These are phyloP conservation scores for Tangara arthus DNA, from an alignment of 2,797 vertebrate species.

Conservation along the genomic window DNA sequence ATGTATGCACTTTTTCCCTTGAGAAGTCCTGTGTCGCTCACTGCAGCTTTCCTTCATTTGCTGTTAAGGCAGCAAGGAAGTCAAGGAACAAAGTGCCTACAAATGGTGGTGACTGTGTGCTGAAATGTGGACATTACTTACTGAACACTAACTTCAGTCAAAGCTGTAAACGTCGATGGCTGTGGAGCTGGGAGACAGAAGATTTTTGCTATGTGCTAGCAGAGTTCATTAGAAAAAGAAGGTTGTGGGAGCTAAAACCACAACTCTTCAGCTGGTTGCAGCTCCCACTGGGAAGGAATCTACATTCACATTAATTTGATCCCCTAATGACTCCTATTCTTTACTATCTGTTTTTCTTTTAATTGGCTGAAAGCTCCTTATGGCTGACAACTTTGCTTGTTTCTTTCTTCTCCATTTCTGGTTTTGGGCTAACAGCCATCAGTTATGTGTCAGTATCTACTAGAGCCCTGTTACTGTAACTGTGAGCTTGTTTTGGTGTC, in stretches of 20 bases:
- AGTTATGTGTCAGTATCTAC: neutral
- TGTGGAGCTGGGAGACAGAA: conserved; percentile 15
- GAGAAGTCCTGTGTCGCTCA: neutral
- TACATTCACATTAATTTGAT: conserved; percentile 58
- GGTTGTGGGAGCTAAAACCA: neutral
- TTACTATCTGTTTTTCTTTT: neutral
- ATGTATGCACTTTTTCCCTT: neutral
- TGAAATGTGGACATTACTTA: neutral
- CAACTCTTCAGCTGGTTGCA: neutral
- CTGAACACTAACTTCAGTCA: neutral
- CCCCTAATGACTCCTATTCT: conserved; percentile 49
- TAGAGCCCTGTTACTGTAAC: neutral
- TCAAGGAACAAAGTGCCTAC: neutral
- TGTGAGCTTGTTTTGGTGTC: neutral
- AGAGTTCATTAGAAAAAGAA: conserved; percentile 40
- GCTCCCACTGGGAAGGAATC: conserved; percentile 36
- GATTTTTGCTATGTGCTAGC: neutral
- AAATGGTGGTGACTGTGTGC: neutral
- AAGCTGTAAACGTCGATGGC: neutral
- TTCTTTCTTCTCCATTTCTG: neutral
- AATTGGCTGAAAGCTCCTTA: conserved; percentile 8
- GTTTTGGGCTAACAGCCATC: neutral
- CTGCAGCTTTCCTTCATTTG: neutral
- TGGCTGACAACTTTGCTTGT: neutral
- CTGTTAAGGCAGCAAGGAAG: neutral